phyloP scores from a whole-genome alignment of 2,797 vertebrate species.

The Euthynnus affinis region DNA sequence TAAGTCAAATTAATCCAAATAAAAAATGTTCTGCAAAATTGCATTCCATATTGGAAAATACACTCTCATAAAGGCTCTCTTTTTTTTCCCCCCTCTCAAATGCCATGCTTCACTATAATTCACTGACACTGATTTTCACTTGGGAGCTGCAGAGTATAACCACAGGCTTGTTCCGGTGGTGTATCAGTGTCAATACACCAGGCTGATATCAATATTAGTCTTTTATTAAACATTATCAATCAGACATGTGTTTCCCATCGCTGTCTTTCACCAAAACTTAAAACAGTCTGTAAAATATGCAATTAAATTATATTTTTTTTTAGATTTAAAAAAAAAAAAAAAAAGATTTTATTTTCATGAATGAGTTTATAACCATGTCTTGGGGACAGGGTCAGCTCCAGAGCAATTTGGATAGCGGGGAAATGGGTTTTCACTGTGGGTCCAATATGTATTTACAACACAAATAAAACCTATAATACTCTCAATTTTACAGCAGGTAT shows the following conservation, averaged over 20 bases:
- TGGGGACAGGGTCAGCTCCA: no score
- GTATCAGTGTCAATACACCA: no score
- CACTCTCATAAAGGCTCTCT: constrained; percentile 3
- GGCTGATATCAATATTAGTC: not conserved
- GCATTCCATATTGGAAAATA: not conserved
- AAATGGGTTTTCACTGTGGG: no score
- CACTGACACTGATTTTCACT: constrained; percentile 40
- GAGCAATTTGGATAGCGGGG: no score
- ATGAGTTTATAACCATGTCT: no score
- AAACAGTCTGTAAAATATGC: not conserved
- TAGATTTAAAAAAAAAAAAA: no score
- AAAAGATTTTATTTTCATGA: no score
- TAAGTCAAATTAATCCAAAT: constrained; percentile 44
- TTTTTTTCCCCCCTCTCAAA: not conserved
- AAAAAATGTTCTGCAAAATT: constrained; percentile 27
- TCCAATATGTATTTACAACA: no score
- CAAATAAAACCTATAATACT: no score
- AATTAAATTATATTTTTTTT: not conserved
- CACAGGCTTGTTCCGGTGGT: constrained; percentile 32
- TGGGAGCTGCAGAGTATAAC: constrained; percentile 53
- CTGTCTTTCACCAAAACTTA: not conserved
- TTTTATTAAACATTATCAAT: constrained; percentile 36
- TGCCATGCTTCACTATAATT: not conserved
- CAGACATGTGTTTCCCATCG: not conserved
- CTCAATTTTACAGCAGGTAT: no score